Conservation (phyloP, 2,797 vertebrate genomes). For the Onychomys torridus region DNA sequence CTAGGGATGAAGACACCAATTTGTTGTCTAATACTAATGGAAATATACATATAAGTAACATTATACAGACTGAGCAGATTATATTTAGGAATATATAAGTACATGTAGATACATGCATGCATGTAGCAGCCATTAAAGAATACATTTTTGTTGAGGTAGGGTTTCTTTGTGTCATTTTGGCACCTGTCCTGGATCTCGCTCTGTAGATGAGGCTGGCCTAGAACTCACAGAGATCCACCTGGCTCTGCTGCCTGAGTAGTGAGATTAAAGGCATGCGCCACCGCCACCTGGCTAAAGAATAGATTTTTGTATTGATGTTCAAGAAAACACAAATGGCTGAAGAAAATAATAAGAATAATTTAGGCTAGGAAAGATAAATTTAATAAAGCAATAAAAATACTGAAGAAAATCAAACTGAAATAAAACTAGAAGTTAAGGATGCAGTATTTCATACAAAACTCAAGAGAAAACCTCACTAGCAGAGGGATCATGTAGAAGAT, state of each 20-base stretch:
- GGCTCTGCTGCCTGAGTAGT: no score
- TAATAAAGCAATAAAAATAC: not conserved
- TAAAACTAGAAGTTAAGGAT: not conserved
- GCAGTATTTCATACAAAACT: not conserved
- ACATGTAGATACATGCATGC: not conserved
- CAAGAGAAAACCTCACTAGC: not conserved
- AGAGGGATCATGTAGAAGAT: not conserved
- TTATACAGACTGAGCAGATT: no score
- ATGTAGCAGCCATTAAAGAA: not conserved
- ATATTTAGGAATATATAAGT: no score
- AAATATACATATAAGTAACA: no score
- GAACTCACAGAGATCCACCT: no score
- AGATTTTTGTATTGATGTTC: not conserved
- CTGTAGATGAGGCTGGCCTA: no score
- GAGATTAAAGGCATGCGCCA: no score
- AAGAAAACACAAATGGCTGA: not conserved
- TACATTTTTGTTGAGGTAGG: no score
- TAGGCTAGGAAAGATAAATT: not conserved
- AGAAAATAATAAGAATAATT: not conserved
- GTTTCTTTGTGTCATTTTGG: no score
- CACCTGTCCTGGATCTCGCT: no score
- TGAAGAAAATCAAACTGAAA: not conserved
- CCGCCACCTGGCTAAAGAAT: not conserved
- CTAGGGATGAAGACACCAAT: no score
- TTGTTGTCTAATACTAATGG: no score